Evolutionary conservation across 2,888 invertebrate genomes (phyloP).

Genomic region (Neria commutata): DNA sequence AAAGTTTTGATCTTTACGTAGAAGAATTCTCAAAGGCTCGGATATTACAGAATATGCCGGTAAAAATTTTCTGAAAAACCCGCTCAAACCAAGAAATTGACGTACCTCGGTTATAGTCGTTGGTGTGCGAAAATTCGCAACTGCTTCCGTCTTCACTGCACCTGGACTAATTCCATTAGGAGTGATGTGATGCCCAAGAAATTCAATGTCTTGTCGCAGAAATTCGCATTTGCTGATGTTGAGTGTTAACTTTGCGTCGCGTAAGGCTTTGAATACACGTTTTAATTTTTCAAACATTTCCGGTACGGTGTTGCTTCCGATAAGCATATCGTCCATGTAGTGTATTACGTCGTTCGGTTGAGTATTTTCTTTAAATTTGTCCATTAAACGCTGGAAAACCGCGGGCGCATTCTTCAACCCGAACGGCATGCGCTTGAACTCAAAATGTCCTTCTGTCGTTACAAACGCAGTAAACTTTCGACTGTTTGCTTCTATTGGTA

Average conservation of each 20-base stretch:
- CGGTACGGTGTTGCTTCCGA: neutral
- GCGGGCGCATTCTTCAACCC: neutral
- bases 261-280: conserved; percentile 6
- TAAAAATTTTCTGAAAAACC: conserved; percentile 26
- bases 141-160: conserved; percentile 19
- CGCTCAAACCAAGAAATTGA: conserved; percentile 25
- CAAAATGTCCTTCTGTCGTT: neutral
- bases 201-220: conserved; percentile 15
- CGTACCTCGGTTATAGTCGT: conserved; percentile 19
- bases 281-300: neutral
- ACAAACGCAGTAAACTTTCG: conserved; percentile 1
- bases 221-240: conserved; percentile 27
- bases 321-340: conserved; percentile 5
- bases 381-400: conserved; percentile 4
- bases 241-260: conserved; percentile 12
- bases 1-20: conserved; percentile 14
- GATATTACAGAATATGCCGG: conserved; percentile 22
- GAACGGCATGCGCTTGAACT: conserved; percentile 3
- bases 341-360: neutral
- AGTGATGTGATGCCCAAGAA: conserved; percentile 20
- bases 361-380: neutral
- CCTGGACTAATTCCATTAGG: conserved; percentile 21
- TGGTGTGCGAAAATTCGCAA: conserved; percentile 21
- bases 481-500: neutral
- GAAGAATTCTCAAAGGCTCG: conserved; percentile 12